A percentile compares a stretch with the other conserved stretches of the same genome.
phyloP scores from a whole-genome alignment of 2,888 invertebrate species.

The Drosophila leonis region DNA sequence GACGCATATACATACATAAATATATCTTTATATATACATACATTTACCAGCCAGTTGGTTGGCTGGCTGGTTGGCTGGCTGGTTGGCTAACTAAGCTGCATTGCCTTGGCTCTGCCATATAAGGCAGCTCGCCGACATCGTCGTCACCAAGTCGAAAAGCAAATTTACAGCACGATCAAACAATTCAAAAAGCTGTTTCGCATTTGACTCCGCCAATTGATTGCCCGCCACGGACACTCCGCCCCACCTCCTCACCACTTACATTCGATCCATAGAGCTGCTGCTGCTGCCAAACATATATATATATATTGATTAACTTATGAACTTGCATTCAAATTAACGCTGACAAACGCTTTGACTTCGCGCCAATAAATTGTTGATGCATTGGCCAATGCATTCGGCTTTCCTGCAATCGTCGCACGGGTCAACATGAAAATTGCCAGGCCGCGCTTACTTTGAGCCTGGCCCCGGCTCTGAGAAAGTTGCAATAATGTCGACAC shows the following conservation, averaged over 20 bases:
- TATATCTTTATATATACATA: slow-evolving; percentile 43
- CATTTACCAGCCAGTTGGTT: slow-evolving; percentile 8
- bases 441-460: background rate
- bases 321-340: slow-evolving; percentile 76
- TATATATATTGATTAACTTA: slow-evolving; percentile 76
- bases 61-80: slow-evolving; percentile 10
- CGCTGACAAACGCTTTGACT: slow-evolving; percentile 73
- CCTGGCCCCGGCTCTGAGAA: slow-evolving; percentile 4
- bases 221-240: slow-evolving; percentile 35
- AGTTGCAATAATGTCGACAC: slow-evolving; percentile 4
- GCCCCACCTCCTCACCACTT: slow-evolving; percentile 2
- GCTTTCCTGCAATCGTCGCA: slow-evolving; percentile 15
- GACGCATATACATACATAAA: slow-evolving; percentile 34
- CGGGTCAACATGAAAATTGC: slow-evolving; percentile 35
- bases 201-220: slow-evolving; percentile 38
- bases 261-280: slow-evolving; percentile 40
- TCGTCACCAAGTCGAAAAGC: slow-evolving; percentile 65
- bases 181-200: slow-evolving; percentile 61
- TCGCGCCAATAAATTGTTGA: slow-evolving; percentile 70
- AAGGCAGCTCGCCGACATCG: slow-evolving; percentile 36
- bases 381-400: slow-evolving; percentile 17
- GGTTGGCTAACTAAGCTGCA: slow-evolving; percentile 17
- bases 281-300: slow-evolving; percentile 32
- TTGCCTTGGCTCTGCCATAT: slow-evolving; percentile 38
- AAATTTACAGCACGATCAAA: slow-evolving; percentile 78